Conservation (phyloP, 1,140 invertebrate species). For the Brachionus plicatilis region DNA sequence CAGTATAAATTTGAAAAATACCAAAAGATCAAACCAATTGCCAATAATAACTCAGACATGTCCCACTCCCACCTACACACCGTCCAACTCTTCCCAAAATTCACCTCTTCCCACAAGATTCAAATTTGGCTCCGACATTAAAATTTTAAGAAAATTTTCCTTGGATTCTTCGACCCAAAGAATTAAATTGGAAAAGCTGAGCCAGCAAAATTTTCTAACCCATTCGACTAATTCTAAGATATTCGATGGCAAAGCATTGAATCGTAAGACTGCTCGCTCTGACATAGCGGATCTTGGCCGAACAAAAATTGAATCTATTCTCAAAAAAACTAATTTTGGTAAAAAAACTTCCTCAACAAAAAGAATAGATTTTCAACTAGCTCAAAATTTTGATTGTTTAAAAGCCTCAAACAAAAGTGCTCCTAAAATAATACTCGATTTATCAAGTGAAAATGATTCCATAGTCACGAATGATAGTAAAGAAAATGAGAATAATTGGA, state of each 20-base stretch:
- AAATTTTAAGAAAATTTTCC: background rate
- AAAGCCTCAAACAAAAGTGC: background rate
- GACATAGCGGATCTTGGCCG: background rate
- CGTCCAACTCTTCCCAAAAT: background rate
- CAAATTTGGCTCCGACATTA: background rate
- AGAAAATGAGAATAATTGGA: background rate
- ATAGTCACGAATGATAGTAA: constrained; percentile 35
- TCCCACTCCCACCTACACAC: background rate
- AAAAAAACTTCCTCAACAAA: background rate
- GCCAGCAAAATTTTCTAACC: background rate
- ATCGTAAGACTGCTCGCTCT: background rate
- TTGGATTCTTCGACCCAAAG: background rate
- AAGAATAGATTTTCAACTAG: background rate
- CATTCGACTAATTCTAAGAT: constrained; percentile 8
- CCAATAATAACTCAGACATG: constrained; percentile 28
- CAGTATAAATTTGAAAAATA: background rate
- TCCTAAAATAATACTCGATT: background rate
- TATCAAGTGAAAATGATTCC: background rate
- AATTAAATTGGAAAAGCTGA: background rate
- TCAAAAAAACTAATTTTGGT: background rate
- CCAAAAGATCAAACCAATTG: background rate
- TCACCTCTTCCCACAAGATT: background rate
- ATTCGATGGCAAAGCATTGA: background rate
- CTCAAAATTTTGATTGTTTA: background rate
- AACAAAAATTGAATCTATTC: background rate